Evolutionary conservation across 1,140 invertebrate species (phyloP).

Genomic region (Musca vetustissima): DNA sequence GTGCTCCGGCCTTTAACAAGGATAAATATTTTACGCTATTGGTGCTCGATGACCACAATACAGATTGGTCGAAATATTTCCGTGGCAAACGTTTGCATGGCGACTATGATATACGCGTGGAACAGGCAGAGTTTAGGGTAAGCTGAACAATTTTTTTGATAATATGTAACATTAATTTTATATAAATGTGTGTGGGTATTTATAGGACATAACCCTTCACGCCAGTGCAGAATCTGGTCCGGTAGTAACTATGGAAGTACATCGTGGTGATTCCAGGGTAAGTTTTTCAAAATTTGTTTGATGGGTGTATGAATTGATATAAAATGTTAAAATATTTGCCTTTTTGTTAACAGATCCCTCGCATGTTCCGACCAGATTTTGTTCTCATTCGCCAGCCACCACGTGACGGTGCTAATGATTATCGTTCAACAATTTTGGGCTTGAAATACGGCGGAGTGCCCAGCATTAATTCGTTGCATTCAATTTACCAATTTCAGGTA

Average conservation of each 20-base stretch:
- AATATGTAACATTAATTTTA: too few relatives aligned
- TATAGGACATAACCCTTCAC: slow-evolving; percentile 79
- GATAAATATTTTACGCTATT: slow-evolving; percentile 92
- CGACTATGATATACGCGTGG: slow-evolving; percentile 93
- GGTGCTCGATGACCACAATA: slow-evolving; percentile 96
- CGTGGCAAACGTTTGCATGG: slow-evolving; percentile 83
- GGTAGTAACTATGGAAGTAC: slow-evolving; percentile 89
- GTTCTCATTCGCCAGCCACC: slow-evolving; percentile 92
- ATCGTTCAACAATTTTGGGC: slow-evolving; percentile 83
- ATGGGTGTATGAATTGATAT: slow-evolving; percentile 29
- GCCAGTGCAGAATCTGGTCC: slow-evolving; percentile 80
- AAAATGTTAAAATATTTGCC: too few relatives aligned
- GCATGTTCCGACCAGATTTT: slow-evolving; percentile 92
- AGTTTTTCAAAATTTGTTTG: slow-evolving; percentile 50
- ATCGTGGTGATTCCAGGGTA: slow-evolving; percentile 87
- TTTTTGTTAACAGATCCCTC: slow-evolving; percentile 53
- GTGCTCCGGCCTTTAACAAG: slow-evolving; percentile 82
- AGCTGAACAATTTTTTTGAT: too few relatives aligned
- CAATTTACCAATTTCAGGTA: slow-evolving; percentile 96
- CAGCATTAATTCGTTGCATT: slow-evolving; percentile 89
- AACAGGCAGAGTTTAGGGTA: slow-evolving; percentile 90
- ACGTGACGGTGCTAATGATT: slow-evolving; percentile 81
- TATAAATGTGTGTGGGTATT: too few relatives aligned
- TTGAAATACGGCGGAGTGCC: slow-evolving; percentile 93
- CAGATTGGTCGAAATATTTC: slow-evolving; percentile 98